Conservation (phyloP, 2,797 vertebrate species). For the Otolemur crassicaudatus region DNA sequence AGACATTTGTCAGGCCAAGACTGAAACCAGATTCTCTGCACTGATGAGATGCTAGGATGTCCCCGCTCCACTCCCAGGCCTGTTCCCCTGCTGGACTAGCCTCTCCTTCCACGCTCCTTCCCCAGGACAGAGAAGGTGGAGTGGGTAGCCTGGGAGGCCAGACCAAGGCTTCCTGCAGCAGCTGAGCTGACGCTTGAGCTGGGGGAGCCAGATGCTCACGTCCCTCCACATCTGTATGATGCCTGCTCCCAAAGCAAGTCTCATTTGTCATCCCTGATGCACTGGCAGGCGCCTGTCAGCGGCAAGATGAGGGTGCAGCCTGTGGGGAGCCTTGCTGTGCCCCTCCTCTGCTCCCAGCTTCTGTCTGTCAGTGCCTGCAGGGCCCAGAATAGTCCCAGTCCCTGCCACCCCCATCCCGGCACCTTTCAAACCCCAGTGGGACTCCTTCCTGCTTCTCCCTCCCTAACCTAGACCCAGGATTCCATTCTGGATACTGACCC, state of each 20-base stretch:
- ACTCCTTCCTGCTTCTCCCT: not conserved
- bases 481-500: not conserved
- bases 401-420: not conserved
- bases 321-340: fast-evolving
- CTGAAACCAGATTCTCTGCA: not conserved
- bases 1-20: not conserved
- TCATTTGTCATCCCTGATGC: not conserved
- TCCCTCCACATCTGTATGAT: slow-evolving; percentile 49
- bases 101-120: not conserved
- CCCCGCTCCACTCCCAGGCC: no score
- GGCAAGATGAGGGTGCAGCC: not conserved
- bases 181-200: not conserved
- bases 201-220: slow-evolving; percentile 40
- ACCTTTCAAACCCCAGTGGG: not conserved
- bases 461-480: not conserved
- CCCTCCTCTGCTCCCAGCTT: not conserved
- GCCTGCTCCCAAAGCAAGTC: not conserved
- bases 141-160: not conserved
- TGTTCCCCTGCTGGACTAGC: not conserved
- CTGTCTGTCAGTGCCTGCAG: not conserved
- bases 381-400: not conserved
- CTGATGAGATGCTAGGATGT: not conserved
- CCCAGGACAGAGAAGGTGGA: not conserved
- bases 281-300: fast-evolving
- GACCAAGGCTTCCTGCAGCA: not conserved